Evolutionary conservation across 2,113 vertebrate species (phyloP), one percentile per base, ranked within the genome.

Genomic region (Pundamilia nyererei): DNA sequence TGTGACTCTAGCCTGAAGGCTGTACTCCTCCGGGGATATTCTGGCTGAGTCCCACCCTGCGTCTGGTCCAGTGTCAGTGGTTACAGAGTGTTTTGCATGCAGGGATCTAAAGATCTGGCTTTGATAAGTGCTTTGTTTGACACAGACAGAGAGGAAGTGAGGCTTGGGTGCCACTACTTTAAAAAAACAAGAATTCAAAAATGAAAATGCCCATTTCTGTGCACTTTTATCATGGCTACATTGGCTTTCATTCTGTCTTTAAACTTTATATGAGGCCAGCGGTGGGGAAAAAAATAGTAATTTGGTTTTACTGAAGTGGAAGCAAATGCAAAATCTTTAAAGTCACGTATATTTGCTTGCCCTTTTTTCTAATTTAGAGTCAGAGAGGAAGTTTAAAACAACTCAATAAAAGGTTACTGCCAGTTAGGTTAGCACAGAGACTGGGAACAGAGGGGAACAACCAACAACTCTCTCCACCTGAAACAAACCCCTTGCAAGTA

Each of bases 1-100:
- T 82, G 85, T 72, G 90, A 82, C 87, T 91, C 21, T 72, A 45
- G 88, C 81, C 86, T 24, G 82, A 65, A 93, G 84, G 87, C 89
- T 81, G 83, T 15, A 4, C 81, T 94, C 60, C 65, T 90, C 88
- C 15, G 77, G 79, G 87, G 88, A 56, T 35, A 17, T 29, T 83
- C 87, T 92, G 89, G 88, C 81, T 2, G 62, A 38, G 70, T 86
- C 82, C 89, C 75, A 85, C 35, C 54, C 82, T 26, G 72, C 4
- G 58, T 19, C 82, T 53, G 81, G 86, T 49, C 60, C 60, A 19
- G 5, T 35, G 87, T 88, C 88, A 87, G 82, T 56, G 31, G 83
- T 83, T 49, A 21, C 79, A 86, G 60, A 85, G 88, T 83, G 88
- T 84, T 87, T 56, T 86, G 79, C 87, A 81, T 26, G 65, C 55